Base-by-base conservation (phyloP, 2,113 vertebrate genomes). In the Chaetura pelagica region DNA sequence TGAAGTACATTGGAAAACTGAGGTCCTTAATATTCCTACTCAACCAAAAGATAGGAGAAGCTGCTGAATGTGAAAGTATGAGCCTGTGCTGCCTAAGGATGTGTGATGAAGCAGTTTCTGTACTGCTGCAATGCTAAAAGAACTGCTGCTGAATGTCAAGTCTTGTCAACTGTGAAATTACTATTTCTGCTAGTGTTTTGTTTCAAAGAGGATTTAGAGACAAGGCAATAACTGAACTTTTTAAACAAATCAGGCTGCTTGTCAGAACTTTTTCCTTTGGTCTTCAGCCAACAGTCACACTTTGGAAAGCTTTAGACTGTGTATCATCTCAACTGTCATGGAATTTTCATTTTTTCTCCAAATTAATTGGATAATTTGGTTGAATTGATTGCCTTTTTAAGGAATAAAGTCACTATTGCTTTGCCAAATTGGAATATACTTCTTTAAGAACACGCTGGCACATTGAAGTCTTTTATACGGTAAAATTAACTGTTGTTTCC, bases 161-260 rank as follows among this genome's bases (percentile, higher is more conserved):
- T 69, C 92, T 95, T 96, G 67, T 89, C 96, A 97, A 91, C 90
- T 96, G 89, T 96, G 93, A 97, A 97, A 96, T 97, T 94, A 92
- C 92, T 97, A 77, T 95, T 97, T 97, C 83, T 97, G 38, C 46
- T 79, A 95, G 93, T 95, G 68, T 84, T 96, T 91, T 72, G 24
- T 84, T 93, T 80, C 64, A 93, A 80, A 79, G 61, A 89, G 40
- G 52, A 85, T 94, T 84, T 90, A 78, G 72, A 93, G 74, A 71
- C 90, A 93, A 97, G 52, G 57, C 61, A 94, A 57, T 86, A 94
- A 89, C 5, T 8, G 52, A 97, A 94, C 90, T 94, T 93, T 79
- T 58, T 81, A 90, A 95, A 91, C 40, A 79, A 63, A 80, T 86
- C 42, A 87, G 75, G 40, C 59, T 75, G 23, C 10, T 42, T 78